Evolutionary conservation across 2,888 invertebrate species (phyloP).

Genomic region (Ceraclea dissimilis): DNA sequence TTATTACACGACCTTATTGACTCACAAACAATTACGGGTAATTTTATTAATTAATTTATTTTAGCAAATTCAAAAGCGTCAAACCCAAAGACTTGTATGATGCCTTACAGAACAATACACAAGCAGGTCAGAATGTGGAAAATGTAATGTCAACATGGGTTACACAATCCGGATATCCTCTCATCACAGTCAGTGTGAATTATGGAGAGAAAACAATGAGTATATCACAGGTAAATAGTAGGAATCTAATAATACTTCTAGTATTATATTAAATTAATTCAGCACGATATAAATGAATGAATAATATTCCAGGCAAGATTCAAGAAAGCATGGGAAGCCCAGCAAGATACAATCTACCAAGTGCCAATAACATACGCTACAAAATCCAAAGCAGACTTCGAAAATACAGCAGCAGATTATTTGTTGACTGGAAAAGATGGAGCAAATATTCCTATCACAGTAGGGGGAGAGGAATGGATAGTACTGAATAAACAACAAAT

Average conservation of each 20-base stretch:
- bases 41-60: background rate
- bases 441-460: background rate
- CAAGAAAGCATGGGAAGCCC: background rate
- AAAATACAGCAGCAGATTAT: background rate
- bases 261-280: no score
- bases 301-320: background rate
- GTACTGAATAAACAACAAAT: background rate
- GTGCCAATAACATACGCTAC: background rate
- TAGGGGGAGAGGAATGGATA: background rate
- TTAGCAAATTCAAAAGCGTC: constrained; percentile 30
- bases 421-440: background rate
- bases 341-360: background rate
- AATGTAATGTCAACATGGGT: constrained; percentile 55
- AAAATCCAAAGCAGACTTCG: background rate
- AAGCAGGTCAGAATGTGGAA: constrained; percentile 30
- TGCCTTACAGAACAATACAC: constrained; percentile 37
- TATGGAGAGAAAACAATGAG: constrained; percentile 37
- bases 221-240: constrained; percentile 40
- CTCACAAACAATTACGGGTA: background rate
- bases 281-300: no score
- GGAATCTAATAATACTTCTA: no score
- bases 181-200: constrained; percentile 47
- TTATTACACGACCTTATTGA: no score
- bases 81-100: constrained; percentile 45
- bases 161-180: constrained; percentile 52